Evolutionary conservation across 2,888 invertebrate species (phyloP), one percentile per base, ranked within the genome.

Genomic region (Agriopis aurantiaria): DNA sequence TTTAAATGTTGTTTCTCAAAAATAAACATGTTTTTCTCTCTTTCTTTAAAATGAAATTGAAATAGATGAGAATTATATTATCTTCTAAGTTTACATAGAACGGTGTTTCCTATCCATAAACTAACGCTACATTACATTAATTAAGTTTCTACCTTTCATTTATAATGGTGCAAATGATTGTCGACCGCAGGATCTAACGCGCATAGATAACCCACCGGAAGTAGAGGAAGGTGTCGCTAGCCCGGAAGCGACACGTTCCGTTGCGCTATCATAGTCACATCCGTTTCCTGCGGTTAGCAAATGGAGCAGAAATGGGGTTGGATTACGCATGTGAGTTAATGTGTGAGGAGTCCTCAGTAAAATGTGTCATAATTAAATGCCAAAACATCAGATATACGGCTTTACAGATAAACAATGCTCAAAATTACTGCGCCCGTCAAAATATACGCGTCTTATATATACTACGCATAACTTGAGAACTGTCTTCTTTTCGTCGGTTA

Each of bases 211-310:
- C 78, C 69, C 41, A 41, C 75, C 80, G 86, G 85, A 85, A 78
- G 81, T 78, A 78, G 81, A 78, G 82, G 84, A 82, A 86, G 84
- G 83, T 83, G 85, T 82, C 82, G 81, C 80, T 73, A 68, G 73
- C 69, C 80, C 83, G 86, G 87, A 84, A 69, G 81, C 72, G 75
- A 68, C 71, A 67, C 78, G 80, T 79, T 81, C 81, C 81, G 78
- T 70, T 82, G 82, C 83, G 82, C 82, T 86, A 87, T 87, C 87
- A 77, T 71, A 59, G 55, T 57, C 70, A 68, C 74, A 61, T 80
- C 80, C 82, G 79, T 75, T 69, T 71, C 74, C 70, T 70, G 70
- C 49, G 70, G 70, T 66, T 59, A 70, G 41, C 58, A 62, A 61
- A 63, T 65, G 53, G 45, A 33, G 62, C 45, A 49, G 68, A 65